Conservation (phyloP, 2,888 invertebrate species). For the Latrodectus elegans region DNA sequence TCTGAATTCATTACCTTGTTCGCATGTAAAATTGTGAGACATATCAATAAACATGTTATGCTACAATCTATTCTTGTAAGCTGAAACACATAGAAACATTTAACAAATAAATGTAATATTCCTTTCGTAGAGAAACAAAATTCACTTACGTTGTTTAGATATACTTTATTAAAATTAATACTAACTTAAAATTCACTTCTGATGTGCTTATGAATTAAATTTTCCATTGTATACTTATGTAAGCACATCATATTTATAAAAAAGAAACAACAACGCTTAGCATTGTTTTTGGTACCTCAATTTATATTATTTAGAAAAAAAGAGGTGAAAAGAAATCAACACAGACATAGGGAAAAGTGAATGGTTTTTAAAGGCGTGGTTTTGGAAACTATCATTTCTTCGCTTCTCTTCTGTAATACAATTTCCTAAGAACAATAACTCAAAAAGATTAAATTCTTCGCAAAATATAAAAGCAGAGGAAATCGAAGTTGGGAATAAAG, state of each 20-base stretch:
- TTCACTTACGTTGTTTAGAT: no score
- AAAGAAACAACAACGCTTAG: slow-evolving; percentile 40
- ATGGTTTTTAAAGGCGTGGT: slow-evolving; percentile 59
- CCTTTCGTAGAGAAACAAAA: no score
- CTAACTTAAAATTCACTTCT: no score
- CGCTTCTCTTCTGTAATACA: slow-evolving; percentile 56
- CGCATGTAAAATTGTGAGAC: no score
- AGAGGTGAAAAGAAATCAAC: slow-evolving; percentile 45
- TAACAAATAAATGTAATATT: no score
- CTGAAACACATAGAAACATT: no score
- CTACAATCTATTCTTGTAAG: no score
- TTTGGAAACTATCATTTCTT: slow-evolving; percentile 66
- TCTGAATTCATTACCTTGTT: no score
- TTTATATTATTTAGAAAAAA: slow-evolving; percentile 11
- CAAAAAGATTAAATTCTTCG: slow-evolving; percentile 67
- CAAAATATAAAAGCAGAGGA: slow-evolving; percentile 66
- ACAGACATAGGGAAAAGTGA: slow-evolving; percentile 35
- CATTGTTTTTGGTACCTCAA: slow-evolving; percentile 30
- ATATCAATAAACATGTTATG: no score
- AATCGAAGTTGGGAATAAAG: slow-evolving; percentile 60
- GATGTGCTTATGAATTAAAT: no score
- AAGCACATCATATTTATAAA: slow-evolving; percentile 45
- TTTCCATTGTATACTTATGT: no score
- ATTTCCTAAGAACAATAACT: slow-evolving; percentile 66
- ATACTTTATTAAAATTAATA: no score